A percentile compares a stretch with the other conserved stretches of the same genome.
phyloP scores from a whole-genome alignment of 2,113 vertebrate genomes.

The Ovibos moschatus region DNA sequence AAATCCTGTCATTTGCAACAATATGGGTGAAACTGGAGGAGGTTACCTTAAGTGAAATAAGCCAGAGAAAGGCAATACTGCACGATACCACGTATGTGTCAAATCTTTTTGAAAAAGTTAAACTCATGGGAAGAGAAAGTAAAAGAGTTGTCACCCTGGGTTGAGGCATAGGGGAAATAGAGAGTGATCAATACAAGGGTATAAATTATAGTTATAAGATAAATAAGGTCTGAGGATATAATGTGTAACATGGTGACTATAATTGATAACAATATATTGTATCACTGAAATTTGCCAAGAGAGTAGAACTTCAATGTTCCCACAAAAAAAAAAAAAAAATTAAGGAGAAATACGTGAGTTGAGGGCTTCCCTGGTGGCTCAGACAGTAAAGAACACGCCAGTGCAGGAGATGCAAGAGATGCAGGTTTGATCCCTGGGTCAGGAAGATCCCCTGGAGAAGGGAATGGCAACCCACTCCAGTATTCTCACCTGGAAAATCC shows the following conservation, averaged over 20 bases:
- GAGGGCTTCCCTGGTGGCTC: background rate
- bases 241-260: background rate
- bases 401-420: background rate
- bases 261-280: background rate
- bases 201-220: background rate
- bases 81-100: background rate
- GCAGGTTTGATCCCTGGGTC: background rate
- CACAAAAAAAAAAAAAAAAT: background rate
- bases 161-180: background rate
- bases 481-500: background rate
- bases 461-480: background rate
- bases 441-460: background rate
- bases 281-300: background rate
- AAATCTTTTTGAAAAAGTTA: background rate
- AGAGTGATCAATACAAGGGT: background rate
- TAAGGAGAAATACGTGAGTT: background rate
- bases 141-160: background rate
- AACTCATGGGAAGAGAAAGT: background rate
- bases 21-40: background rate
- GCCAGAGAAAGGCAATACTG: background rate
- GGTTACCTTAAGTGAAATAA: background rate
- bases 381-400: background rate
- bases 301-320: background rate
- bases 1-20: background rate
- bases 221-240: background rate